phyloP scores from a whole-genome alignment of 2,888 invertebrate genomes.

The Crioceris asparagi region DNA sequence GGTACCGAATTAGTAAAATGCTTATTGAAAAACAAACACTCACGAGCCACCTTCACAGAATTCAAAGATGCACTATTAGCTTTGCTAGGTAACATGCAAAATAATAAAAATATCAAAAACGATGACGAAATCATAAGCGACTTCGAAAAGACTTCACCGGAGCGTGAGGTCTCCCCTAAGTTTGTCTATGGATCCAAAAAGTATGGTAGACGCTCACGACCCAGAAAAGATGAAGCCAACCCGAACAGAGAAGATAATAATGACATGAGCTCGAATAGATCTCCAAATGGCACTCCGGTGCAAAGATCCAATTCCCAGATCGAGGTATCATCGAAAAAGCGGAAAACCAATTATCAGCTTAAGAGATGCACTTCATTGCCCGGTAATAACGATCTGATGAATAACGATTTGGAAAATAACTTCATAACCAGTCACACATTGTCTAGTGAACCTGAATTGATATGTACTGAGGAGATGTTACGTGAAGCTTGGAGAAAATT shows the following conservation, averaged over 20 bases:
- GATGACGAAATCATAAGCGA: constrained; percentile 19
- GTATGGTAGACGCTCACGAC: constrained; percentile 62
- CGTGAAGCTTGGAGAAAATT: constrained; percentile 52
- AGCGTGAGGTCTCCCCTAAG: constrained; percentile 62
- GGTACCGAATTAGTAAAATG: constrained; percentile 39
- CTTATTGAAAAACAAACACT: constrained; percentile 43
- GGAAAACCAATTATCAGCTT: constrained; percentile 40
- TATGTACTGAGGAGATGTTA: constrained; percentile 48
- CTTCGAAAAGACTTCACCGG: constrained; percentile 44
- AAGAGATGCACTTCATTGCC: constrained; percentile 48
- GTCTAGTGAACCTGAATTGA: constrained; percentile 26
- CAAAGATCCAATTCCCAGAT: constrained; percentile 45
- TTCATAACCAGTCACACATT: constrained; percentile 35
- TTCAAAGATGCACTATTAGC: constrained; percentile 67
- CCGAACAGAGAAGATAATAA: constrained; percentile 32
- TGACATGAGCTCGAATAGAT: constrained; percentile 29
- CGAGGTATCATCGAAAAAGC: constrained; percentile 42
- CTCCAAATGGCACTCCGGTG: constrained; percentile 31
- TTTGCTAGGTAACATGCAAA: constrained; percentile 48
- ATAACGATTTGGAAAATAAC: constrained; percentile 31
- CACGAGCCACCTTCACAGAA: constrained; percentile 55
- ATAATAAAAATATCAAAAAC: constrained; percentile 15
- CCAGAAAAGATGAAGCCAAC: constrained; percentile 39
- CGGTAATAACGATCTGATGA: constrained; percentile 29
- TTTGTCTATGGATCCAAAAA: constrained; percentile 64